Base-by-base conservation (phyloP, 1,140 invertebrate genomes). In the Alviniconcha marisindica region DNA sequence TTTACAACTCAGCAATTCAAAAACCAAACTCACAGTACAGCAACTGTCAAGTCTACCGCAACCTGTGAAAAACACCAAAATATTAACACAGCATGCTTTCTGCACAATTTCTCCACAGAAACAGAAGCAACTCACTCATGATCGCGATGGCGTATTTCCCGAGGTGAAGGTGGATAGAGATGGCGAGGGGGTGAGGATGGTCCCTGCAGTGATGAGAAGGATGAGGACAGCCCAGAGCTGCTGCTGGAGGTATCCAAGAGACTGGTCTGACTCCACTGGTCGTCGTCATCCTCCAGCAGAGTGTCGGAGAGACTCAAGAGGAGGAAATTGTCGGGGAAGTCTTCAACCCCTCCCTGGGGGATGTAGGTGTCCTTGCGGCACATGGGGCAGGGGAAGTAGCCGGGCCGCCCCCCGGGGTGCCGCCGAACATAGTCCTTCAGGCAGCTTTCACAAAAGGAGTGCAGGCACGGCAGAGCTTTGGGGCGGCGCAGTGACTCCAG, bases 391-490 rank as follows among this genome's bases (percentile, higher is more conserved):
- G 90, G 88, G 81, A 92, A 93, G 80, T 90, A 89, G 7, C 90
- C 90, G 0, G 90, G 87, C 38, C 87, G 84, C 28, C 89, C 86
- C 28, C 89, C 89, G 5, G 90, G 89, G 54, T 90, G 88, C 14
- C 90, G 85, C 33, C 90, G 88, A 14, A 91, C 90, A 89, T 92
- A 91, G 77, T 90, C 91, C 78, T 94, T 93, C 33, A 96, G 93
- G 86, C 97, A 99, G 78, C 95, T 94, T 93, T 98, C 96, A 94
- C 97, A 98, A 93, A 97, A 98, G 3, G 97, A 97, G 94, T 98
- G 97, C 87, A 99, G 95, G 93, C 98, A 99, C 87, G 96, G 96
- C 86, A 99, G 94, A 71, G 98, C 96, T 87, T 97, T 95, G 60
- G 97, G 92, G 96, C 86, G 86, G 38, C 87, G 86, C 74, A 91